Evolutionary conservation across 2,888 invertebrate species (phyloP).

Genomic region (Pantelozetes paolii): DNA sequence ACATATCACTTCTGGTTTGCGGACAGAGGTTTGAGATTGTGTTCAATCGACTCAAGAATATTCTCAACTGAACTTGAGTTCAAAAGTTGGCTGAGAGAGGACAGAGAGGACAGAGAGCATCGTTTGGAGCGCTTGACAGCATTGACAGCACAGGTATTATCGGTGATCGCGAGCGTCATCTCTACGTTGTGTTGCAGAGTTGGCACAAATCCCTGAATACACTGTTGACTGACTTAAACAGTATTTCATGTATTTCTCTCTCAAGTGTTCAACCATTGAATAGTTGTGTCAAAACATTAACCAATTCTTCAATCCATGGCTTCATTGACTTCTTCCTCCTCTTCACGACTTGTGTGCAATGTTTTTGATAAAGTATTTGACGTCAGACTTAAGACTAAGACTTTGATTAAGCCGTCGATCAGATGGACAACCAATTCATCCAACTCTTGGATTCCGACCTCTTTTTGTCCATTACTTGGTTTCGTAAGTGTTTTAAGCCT

Average conservation of each 20-base stretch:
- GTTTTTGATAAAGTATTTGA: slow-evolving; percentile 22
- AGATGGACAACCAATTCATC: slow-evolving; percentile 13
- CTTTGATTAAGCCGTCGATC: slow-evolving; percentile 19
- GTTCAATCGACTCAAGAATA: neutral
- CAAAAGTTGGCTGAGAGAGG: too few species aligned
- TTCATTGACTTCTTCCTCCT: slow-evolving; percentile 1
- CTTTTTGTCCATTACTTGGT: slow-evolving; percentile 6
- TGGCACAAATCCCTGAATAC: neutral
- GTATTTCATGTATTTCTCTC: neutral
- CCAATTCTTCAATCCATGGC: neutral
- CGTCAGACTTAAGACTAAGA: slow-evolving; percentile 9
- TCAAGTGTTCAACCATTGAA: neutral
- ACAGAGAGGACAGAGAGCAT: too few species aligned
- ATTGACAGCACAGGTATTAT: neutral
- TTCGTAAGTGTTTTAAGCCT: neutral
- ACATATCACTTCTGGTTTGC: neutral
- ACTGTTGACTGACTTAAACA: neutral
- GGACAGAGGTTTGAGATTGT: too few species aligned
- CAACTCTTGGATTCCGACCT: neutral
- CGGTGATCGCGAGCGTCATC: slow-evolving; percentile 14
- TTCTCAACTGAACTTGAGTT: too few species aligned
- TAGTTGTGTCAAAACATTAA: neutral
- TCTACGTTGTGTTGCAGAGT: neutral
- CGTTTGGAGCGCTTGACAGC: neutral
- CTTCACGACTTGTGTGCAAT: slow-evolving; percentile 4